Base-by-base conservation (phyloP, 2,888 invertebrate genomes). In the Campopleginae sp. region DNA sequence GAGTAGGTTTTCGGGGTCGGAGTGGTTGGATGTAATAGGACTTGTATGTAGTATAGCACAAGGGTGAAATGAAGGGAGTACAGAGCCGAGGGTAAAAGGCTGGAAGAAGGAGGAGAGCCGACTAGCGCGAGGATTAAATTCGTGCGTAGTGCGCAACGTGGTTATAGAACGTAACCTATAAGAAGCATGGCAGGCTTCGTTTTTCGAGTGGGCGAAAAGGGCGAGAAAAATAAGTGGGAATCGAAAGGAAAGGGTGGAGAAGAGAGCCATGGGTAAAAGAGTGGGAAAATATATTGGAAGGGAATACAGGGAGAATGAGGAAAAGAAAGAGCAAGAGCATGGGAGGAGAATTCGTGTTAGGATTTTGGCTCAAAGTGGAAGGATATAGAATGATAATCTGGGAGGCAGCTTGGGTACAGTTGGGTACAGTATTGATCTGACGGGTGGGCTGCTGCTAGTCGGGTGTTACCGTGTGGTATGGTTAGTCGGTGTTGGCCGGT, bases 341-440 rank as follows among this genome's bases (percentile, higher is more conserved):
- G 74, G 79, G 82, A 63, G 58, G 65, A 75, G 65, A 27, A 5
- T 88, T 84, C 68, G 82, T 78, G 86, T 87, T 84, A 85, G 70
- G 80, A 86, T 86, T 88, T 86, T 86, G 86, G 88, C 88, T 89
- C 89, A 90, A 91, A 91, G 90, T 92, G 90, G 90, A 91, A 87
- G 90, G 91, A 91, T 92, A 91, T 92, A 89, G 90, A 92, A 92
- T 92, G 91, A 92, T 92, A 92, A 92, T 92, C 91, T 92, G 90
- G 88, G 89, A 91, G 90, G 76, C 91, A 91, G 92, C 91, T 91
- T 91, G 91, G 75, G 91, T 91, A 80, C 66, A 91, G 91, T 91
- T 91, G 91, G 79, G 92, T 91, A 89, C 82, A 89, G 92, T 92
- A 92, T 92, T 92, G 92, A 92, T 92, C 92, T 92, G 92, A 90